Evolutionary conservation across 2,113 vertebrate species (phyloP).

Genomic region (Gobiocypris rarus): DNA sequence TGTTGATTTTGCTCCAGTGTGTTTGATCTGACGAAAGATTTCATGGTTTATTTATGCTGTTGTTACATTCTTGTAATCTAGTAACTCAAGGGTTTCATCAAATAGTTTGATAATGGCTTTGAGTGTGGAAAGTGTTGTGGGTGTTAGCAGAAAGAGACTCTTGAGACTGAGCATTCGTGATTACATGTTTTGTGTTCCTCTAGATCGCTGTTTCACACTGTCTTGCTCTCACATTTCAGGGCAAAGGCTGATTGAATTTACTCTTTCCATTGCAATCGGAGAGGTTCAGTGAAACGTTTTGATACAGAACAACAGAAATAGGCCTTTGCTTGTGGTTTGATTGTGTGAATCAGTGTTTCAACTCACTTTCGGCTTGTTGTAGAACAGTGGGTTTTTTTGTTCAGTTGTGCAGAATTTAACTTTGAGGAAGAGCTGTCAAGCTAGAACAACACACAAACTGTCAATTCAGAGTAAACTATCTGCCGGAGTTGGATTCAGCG

Average conservation of each 20-base stretch:
- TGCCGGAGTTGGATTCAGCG: background rate
- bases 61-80: background rate
- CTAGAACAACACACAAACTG: conserved; percentile 2
- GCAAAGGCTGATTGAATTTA: conserved; percentile 1
- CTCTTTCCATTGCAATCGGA: conserved; percentile 50
- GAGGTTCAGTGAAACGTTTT: background rate
- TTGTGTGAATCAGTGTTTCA: background rate
- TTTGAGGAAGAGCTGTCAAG: background rate
- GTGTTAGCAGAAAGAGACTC: background rate
- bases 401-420: background rate
- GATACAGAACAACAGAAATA: background rate
- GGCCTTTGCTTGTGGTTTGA: background rate
- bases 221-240: conserved; percentile 45
- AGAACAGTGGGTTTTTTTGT: background rate
- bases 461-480: background rate
- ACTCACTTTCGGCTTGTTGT: background rate
- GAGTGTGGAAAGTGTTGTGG: background rate
- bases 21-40: background rate
- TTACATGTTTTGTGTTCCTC: conserved; percentile 7
- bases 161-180: background rate
- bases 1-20: background rate
- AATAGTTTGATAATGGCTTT: background rate
- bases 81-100: background rate
- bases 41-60: background rate
- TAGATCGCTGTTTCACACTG: conserved; percentile 21